Evolutionary conservation across 2,113 vertebrate species (phyloP).

Genomic region (Pomatorhinus ruficollis): DNA sequence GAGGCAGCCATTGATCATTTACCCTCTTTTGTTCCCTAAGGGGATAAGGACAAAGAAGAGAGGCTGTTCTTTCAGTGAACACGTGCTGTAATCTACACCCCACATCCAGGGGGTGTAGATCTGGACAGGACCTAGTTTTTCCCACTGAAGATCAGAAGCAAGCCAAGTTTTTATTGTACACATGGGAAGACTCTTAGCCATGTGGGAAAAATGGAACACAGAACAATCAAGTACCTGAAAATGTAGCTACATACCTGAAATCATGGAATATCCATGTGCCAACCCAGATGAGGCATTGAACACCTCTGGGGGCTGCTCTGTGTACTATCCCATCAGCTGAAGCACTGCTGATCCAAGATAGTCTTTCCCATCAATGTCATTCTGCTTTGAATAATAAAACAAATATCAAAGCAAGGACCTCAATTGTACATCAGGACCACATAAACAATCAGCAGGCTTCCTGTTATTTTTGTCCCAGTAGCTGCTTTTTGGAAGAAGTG

Average conservation of each 20-base stretch:
- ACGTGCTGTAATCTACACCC: not conserved
- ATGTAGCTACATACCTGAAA: not conserved
- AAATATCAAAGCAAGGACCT: not conserved
- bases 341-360: not conserved
- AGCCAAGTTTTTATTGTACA: not conserved
- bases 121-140: not conserved
- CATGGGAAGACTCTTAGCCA: not conserved
- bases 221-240: not conserved
- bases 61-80: not conserved
- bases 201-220: not conserved
- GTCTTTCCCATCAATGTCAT: not conserved
- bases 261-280: not conserved
- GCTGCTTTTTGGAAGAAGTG: not conserved
- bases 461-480: not conserved
- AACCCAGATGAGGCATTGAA: not conserved
- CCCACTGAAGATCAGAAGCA: not conserved
- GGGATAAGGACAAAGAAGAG: not conserved
- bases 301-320: not conserved
- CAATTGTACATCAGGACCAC: not conserved
- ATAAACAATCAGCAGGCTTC: not conserved
- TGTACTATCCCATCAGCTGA: not conserved
- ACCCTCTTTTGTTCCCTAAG: not conserved
- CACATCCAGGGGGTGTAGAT: not conserved
- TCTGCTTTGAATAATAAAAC: not conserved
- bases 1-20: not conserved